A percentile compares a stretch with the other conserved stretches of the same genome.
Evolutionary conservation across 2,797 vertebrate genomes (phyloP).

Genomic region (Pelobates cultripes): DNA sequence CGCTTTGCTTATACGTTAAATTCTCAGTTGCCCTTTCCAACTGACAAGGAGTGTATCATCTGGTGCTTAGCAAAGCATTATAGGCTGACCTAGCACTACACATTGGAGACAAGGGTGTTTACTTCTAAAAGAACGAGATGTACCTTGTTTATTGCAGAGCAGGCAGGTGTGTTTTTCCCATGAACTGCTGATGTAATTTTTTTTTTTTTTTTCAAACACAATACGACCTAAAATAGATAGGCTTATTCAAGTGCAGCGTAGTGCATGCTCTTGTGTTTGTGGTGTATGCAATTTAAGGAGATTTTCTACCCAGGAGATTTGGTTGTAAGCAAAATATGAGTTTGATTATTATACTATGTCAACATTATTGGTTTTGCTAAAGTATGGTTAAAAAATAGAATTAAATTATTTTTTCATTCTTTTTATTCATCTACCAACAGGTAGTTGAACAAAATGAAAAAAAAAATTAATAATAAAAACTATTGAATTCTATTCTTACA

Average conservation of each 20-base stretch:
- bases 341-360: slow-evolving; percentile 16
- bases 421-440: background rate
- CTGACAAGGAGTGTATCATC: background rate
- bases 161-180: background rate
- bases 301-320: slow-evolving; percentile 25
- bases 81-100: background rate
- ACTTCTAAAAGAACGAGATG: background rate
- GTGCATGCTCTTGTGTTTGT: background rate
- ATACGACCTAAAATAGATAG: slow-evolving; percentile 27
- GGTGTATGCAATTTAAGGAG: slow-evolving; percentile 15
- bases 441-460: too few species aligned
- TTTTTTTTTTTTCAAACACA: background rate
- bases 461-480: too few species aligned
- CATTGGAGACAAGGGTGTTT: background rate
- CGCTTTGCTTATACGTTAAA: background rate
- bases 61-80: slow-evolving; percentile 15
- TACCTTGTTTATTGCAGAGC: slow-evolving; percentile 6
- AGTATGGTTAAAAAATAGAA: too few species aligned
- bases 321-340: slow-evolving; percentile 10
- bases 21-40: background rate
- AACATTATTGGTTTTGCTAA: slow-evolving; percentile 11
- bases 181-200: slow-evolving; percentile 20
- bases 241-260: background rate
- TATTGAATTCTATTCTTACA: background rate
- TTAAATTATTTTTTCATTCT: background rate